These are phyloP conservation scores for Aldabrachelys gigantea DNA, from an alignment of 2,113 vertebrate genomes.

Conservation along the genomic window DNA sequence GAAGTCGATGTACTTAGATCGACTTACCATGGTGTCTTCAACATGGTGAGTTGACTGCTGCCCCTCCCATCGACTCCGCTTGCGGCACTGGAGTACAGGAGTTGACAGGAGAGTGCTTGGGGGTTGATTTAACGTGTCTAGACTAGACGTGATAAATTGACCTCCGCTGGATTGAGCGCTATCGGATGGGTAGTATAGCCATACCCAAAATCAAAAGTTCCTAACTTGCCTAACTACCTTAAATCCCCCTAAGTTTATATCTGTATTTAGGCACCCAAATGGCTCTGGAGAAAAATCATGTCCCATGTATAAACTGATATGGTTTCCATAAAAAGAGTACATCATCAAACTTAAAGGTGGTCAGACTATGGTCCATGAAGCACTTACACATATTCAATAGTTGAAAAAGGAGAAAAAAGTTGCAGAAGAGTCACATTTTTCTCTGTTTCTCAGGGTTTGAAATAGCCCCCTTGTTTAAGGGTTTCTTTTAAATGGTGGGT, in stretches of 20 bases:
- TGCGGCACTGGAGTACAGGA: too few relatives aligned
- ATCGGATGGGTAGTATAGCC: too few relatives aligned
- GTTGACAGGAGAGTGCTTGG: too few relatives aligned
- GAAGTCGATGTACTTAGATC: too few relatives aligned
- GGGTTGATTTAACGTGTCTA: too few relatives aligned
- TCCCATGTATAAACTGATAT: neutral
- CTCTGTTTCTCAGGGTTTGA: neutral
- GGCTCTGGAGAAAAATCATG: neutral
- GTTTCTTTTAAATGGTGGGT: neutral
- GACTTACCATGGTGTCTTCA: too few relatives aligned
- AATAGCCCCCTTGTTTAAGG: neutral
- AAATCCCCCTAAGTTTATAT: neutral
- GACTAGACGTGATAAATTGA: too few relatives aligned
- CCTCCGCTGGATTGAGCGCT: too few relatives aligned
- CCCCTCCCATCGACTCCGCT: too few relatives aligned
- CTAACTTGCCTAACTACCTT: neutral
- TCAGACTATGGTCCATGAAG: neutral
- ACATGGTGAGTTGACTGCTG: too few relatives aligned
- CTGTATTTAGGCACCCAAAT: neutral
- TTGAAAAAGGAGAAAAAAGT: rapidly evolving
- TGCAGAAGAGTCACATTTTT: neutral
- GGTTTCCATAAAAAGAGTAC: neutral
- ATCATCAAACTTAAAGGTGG: neutral
- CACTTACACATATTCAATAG: neutral
- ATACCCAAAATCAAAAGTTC: neutral